A percentile compares a stretch with the other conserved stretches of the same genome.
Evolutionary conservation across 2,113 vertebrate genomes (phyloP).

Genomic region (Chinchilla lanigera): DNA sequence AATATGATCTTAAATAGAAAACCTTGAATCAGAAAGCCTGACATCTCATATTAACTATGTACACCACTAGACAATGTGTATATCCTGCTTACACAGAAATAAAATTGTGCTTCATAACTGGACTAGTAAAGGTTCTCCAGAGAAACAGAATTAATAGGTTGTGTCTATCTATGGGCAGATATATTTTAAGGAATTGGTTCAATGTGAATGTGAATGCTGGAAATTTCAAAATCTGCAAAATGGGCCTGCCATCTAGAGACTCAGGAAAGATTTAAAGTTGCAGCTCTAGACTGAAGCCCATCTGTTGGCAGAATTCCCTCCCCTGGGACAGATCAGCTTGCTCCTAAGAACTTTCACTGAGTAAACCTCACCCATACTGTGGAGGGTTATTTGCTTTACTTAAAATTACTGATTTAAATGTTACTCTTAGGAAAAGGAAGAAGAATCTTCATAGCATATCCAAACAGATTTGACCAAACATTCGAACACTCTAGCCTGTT

Average conservation of each 20-base stretch:
- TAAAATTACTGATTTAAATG: not conserved
- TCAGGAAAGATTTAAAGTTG: not conserved
- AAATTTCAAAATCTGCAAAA: not conserved
- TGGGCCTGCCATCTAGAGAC: not conserved
- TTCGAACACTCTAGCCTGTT: no score
- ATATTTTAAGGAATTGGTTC: not conserved
- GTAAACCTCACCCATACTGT: not conserved
- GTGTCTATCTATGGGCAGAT: not conserved
- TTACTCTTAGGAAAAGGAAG: not conserved
- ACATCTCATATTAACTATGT: not conserved
- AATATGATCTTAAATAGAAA: not conserved
- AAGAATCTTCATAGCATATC: not conserved
- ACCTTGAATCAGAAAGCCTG: not conserved
- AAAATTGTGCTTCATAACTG: not conserved
- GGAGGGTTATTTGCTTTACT: not conserved
- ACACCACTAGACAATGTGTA: rapidly evolving
- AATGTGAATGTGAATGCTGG: not conserved
- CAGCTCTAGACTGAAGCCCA: not conserved
- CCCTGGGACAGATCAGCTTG: not conserved
- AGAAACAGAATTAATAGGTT: not conserved
- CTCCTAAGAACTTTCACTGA: not conserved
- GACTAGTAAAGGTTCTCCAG: not conserved
- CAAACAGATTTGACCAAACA: not conserved
- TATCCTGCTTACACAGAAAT: not conserved
- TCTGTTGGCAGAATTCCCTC: not conserved